Evolutionary conservation across 2,113 vertebrate genomes (phyloP), one percentile per base, ranked within the genome.

Genomic region (Machaerirhynchus nigripectus): DNA sequence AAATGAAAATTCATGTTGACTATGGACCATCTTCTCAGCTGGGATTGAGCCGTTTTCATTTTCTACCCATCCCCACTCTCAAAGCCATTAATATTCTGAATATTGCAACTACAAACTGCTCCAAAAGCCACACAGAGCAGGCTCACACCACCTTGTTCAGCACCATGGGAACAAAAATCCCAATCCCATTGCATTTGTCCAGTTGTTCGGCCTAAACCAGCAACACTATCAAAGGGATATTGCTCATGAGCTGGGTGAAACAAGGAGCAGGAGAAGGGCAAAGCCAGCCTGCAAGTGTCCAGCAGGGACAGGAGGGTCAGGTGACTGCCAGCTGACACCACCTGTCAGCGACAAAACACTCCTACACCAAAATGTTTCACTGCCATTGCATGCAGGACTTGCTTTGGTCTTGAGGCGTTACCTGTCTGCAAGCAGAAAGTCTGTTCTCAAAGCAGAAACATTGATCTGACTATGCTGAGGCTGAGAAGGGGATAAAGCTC

Each of bases 1-100:
- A 92, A 94, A 92, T 52, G 88, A 80, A 92, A 95, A 94, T 74
- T 77, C 63, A 27, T 42, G 63, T 94, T 65, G 83, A 88, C 89
- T 94, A 10, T 24, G 84, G 33, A 65, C 83, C 46, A 92, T 46
- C 84, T 80, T 52, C 86, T 90, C 83, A 89, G 86, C 80, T 90
- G 80, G 50, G 91, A 95, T 49, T 71, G 77, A 61, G 63, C 46
- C 7, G 13, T 49, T 92, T 83, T 69, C 71, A 83, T 90, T 92
- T 90, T 53, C 89, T 30, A 60, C 70, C 75, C 12, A 2, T 40
- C 37, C 26, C 16, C 2, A 1, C 76, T 84, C 74, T 79, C 57
- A 71, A 64, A 80, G 55, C 55, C 64, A 86, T 92, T 80, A 90
- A 94, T 86, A 94, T 77, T 83, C 83, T 10, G 35, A 86, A 33